Conservation (phyloP, 64 coral and sea anemone genomes). For the Dendronephthya gigantea region DNA sequence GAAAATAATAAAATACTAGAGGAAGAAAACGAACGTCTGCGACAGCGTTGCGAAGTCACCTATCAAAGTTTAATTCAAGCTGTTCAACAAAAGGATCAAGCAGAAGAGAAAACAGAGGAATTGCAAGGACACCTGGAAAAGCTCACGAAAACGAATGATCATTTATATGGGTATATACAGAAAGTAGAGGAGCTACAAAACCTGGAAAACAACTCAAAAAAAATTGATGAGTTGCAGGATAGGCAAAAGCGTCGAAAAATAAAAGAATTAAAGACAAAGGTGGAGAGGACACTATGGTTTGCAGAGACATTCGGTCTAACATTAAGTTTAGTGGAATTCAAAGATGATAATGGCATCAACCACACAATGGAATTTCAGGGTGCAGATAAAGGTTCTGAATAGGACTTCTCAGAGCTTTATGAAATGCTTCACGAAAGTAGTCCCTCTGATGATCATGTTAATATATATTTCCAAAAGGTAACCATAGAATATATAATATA, state of each 20-base stretch:
- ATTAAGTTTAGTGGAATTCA: not conserved
- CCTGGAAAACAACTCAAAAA: not conserved
- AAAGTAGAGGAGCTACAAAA: not conserved
- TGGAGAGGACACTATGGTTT: not conserved
- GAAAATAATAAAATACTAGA: not conserved
- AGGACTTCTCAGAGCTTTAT: no score
- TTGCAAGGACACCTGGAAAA: not conserved
- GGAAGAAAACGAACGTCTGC: not conserved
- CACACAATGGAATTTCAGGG: not conserved
- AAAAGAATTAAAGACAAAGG: not conserved
- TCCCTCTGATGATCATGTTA: no score
- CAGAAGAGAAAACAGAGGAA: not conserved
- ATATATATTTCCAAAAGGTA: no score
- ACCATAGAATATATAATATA: no score
- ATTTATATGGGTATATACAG: not conserved
- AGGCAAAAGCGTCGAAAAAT: not conserved
- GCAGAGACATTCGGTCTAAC: not conserved
- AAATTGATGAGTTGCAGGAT: not conserved
- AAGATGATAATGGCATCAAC: not conserved
- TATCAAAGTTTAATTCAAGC: slow-evolving; percentile 3
- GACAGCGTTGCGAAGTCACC: not conserved
- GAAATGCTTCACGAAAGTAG: no score
- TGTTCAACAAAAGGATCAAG: not conserved
- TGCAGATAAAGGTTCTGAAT: not conserved
- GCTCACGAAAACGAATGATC: not conserved